These are phyloP conservation scores for Pomatorhinus ruficollis DNA, from an alignment of 2,113 vertebrate species.

Conservation along the genomic window DNA sequence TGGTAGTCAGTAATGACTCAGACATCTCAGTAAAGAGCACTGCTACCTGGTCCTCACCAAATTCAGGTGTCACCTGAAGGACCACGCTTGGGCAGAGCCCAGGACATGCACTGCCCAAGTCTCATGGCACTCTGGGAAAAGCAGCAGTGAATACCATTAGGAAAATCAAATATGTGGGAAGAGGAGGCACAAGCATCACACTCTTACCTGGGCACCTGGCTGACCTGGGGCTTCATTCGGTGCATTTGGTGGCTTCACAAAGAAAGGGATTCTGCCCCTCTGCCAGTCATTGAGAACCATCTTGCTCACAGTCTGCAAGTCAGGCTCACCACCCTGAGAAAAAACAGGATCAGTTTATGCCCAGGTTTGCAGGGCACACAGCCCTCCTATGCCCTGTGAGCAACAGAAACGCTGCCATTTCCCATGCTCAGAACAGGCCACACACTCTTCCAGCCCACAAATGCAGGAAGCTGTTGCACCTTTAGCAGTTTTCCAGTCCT, in stretches of 20 bases:
- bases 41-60: not conserved
- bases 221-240: conserved; percentile 66
- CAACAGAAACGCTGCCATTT: not conserved
- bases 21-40: not conserved
- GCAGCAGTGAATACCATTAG: not conserved
- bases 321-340: conserved; percentile 92
- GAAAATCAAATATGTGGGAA: not conserved
- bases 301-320: conserved; percentile 89
- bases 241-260: conserved; percentile 89
- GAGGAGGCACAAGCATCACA: not conserved
- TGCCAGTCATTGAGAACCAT: conserved; percentile 99
- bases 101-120: not conserved
- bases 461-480: conserved; percentile 67
- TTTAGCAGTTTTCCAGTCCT: conserved; percentile 93
- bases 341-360: not conserved
- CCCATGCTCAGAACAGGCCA: not conserved
- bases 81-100: not conserved
- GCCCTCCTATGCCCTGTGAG: not conserved
- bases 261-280: conserved; percentile 95
- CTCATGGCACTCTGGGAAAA: not conserved
- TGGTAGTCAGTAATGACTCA: not conserved
- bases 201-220: conserved; percentile 75
- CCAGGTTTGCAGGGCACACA: not conserved
- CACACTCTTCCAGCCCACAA: fast-evolving
- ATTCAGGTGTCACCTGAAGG: not conserved